Base-by-base conservation (phyloP, 2,888 invertebrate species). In the Aleiodes alternator region DNA sequence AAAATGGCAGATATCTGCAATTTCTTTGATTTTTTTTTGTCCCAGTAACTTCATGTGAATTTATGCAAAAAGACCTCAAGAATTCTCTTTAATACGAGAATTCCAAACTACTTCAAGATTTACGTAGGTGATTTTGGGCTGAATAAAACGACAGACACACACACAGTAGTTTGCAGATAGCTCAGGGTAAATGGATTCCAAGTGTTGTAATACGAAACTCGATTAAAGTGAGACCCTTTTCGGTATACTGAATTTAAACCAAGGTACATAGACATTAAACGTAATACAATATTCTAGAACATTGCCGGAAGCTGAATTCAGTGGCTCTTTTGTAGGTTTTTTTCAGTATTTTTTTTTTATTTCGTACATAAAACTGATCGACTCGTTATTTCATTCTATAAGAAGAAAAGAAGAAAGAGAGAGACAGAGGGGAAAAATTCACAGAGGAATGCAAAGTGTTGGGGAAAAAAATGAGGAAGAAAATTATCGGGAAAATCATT, bases 201-300 rank as follows among this genome's bases (percentile, higher is more conserved):
- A 68, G 68, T 68, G 51, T 68, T 68, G 68, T 51, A 68, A 68
- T 51, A 51, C 51, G 51, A 68, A 51, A 68, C 68, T 68, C 51
- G 31, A 68, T 68, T 48, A 48, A 50, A 64, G 64, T 59, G 34
- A 59, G 59, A 31, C 31, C 43, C n/a, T 12, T 34, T 34, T 31
- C 34, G 31, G 12, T 59, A 59, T 29, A 57, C 59, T 38, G 38
- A 61, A 61, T 38, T 43, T 7, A 16, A 48, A 48, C 64, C 43
- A 56, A 64, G 64, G 64, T 34, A 34, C 64, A 64, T 64, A 43
- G 43, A 64, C 64, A 64, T 64, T 64, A 48, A 43, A 23, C 64
- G 64, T 64, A 64, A 64, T 64, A 64, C 64, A 64, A 64, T 64
- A 64, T 64, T 64, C 43, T 64, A 64, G 64, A 64, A 64, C 64